Percentiles rank a stretch among this genome's conserved stretches.
Conservation (phyloP, 2,797 vertebrate species). For the Falco biarmicus region DNA sequence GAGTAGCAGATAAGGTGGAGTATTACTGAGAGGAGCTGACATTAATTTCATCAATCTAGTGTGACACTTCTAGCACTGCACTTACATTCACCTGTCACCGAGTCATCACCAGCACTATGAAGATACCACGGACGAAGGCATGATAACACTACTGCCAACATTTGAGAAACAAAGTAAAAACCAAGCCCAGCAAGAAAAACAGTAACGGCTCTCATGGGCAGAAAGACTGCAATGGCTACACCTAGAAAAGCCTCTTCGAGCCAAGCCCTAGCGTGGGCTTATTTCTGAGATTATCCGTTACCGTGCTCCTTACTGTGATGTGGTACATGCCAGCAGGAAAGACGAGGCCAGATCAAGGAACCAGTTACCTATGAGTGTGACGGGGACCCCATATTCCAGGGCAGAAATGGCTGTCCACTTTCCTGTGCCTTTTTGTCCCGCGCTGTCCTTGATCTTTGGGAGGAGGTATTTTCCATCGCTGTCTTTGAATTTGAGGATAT, state of each 20-base stretch:
- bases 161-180: not conserved
- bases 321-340: not conserved
- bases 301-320: not conserved
- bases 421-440: slow-evolving; percentile 97
- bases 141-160: not conserved
- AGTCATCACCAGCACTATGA: not conserved
- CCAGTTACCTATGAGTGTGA: slow-evolving; percentile 92
- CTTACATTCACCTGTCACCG: rapidly evolving
- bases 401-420: slow-evolving; percentile 98
- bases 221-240: not conserved
- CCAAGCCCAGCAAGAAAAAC: not conserved
- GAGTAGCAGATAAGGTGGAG: not conserved
- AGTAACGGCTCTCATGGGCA: not conserved
- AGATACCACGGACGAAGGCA: not conserved
- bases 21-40: not conserved
- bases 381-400: slow-evolving; percentile 93
- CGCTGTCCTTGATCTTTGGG: slow-evolving; percentile 94
- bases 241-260: not conserved
- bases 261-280: not conserved
- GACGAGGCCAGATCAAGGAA: rapidly evolving
- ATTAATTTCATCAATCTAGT: not conserved
- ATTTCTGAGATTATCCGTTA: not conserved
- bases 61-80: not conserved
- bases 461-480: slow-evolving; percentile 85
- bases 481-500: slow-evolving; percentile 91